phyloP scores from a whole-genome alignment of 23 tunicate genomes.

The Corella eumyota region DNA sequence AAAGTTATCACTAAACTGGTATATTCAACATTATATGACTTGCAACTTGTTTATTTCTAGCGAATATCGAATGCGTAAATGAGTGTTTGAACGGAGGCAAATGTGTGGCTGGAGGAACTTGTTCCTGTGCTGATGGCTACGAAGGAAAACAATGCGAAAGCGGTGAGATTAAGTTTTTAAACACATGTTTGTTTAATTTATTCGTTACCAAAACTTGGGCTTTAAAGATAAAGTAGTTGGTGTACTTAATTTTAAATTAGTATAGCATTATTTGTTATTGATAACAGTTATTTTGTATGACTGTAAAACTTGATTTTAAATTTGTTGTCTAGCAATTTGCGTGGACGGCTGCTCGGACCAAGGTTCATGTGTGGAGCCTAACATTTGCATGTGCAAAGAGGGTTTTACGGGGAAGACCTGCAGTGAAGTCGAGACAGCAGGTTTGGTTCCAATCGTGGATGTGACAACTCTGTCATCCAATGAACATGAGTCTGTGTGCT shows the following conservation, averaged over 20 bases:
- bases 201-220: neutral
- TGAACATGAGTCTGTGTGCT: conserved; percentile 41
- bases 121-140: conserved; percentile 59
- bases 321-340: conserved; percentile 47
- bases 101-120: conserved; percentile 46
- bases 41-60: conserved; percentile 3
- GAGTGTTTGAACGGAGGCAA: conserved; percentile 66
- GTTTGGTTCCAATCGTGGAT: conserved; percentile 11
- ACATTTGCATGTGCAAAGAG: conserved; percentile 46
- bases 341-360: conserved; percentile 41
- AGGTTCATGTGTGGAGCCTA: conserved; percentile 51
- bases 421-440: conserved; percentile 3
- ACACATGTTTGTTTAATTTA: neutral
- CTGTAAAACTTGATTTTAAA: neutral
- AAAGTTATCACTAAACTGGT: neutral
- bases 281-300: no score
- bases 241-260: no score
- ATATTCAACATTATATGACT: neutral
- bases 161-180: conserved; percentile 18
- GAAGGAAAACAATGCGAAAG: conserved; percentile 62
- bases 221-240: no score
- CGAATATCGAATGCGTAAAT: conserved; percentile 50
- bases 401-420: conserved; percentile 62
- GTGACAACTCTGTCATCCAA: conserved; percentile 21
- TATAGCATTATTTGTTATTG: no score